These are phyloP conservation scores for Fistularia tabacaria DNA, from an alignment of 2,797 vertebrate species.

Conservation along the genomic window DNA sequence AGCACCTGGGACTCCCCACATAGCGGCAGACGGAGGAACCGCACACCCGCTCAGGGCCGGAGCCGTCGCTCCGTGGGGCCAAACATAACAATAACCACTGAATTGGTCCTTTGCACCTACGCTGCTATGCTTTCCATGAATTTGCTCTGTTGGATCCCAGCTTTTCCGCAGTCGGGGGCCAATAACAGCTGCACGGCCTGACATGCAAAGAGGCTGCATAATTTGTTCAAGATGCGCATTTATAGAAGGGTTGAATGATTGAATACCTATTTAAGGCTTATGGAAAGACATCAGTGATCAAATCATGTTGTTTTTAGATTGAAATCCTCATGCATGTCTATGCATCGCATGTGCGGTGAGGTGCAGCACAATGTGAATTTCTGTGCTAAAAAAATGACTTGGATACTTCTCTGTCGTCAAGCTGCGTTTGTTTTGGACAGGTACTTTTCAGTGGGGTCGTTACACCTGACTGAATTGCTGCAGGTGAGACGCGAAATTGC, in stretches of 20 bases:
- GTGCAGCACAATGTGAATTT: too few relatives aligned
- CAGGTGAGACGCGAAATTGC: background rate
- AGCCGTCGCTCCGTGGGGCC: constrained; percentile 53
- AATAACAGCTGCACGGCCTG: constrained; percentile 9
- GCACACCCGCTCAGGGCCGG: constrained; percentile 48
- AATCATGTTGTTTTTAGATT: too few relatives aligned
- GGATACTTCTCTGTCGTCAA: too few relatives aligned
- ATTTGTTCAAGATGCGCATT: constrained; percentile 6
- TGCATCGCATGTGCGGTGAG: too few relatives aligned
- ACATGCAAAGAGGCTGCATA: constrained; percentile 6
- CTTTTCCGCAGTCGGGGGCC: constrained; percentile 49
- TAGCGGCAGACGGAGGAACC: constrained; percentile 54
- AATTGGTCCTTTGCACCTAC: constrained; percentile 28
- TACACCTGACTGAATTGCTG: background rate
- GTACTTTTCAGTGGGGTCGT: too few relatives aligned
- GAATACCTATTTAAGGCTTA: too few relatives aligned
- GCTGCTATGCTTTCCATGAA: constrained; percentile 52
- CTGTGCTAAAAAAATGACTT: too few relatives aligned
- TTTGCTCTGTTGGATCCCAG: constrained; percentile 39
- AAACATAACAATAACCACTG: constrained; percentile 67
- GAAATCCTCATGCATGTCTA: too few relatives aligned
- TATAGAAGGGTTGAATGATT: constrained; percentile 1
- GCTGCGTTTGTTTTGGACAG: too few relatives aligned
- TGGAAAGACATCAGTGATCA: too few relatives aligned
- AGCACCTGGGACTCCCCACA: constrained; percentile 70